Percentiles rank a stretch among this genome's conserved stretches.
phyloP scores from a whole-genome alignment of 2,888 invertebrate genomes.

The Merodon equestris region DNA sequence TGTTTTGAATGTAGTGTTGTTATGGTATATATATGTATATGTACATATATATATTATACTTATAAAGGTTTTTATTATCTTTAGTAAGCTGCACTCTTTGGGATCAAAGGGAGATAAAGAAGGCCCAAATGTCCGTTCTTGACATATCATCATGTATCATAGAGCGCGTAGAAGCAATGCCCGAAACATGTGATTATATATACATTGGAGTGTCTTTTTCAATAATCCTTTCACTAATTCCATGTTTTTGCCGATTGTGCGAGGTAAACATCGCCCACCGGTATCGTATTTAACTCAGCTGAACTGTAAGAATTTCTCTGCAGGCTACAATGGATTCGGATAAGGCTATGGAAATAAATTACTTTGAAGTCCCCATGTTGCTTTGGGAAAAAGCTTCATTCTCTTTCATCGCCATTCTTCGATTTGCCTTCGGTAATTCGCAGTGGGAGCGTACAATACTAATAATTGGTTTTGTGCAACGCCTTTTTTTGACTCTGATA shows the following conservation, averaged over 20 bases:
- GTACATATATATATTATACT: no score
- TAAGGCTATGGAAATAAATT: slow-evolving; percentile 76
- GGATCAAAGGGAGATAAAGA: slow-evolving; percentile 93
- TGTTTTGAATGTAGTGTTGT: no score
- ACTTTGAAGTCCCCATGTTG: slow-evolving; percentile 77
- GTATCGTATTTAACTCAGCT: no score
- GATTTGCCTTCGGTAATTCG: slow-evolving; percentile 81
- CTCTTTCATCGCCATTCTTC: slow-evolving; percentile 79
- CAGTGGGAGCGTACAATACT: slow-evolving; percentile 86
- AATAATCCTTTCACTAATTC: slow-evolving; percentile 82
- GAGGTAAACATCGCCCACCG: slow-evolving; percentile 72
- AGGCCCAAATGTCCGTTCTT: slow-evolving; percentile 94
- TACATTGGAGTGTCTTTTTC: slow-evolving; percentile 84
- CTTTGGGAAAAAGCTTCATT: slow-evolving; percentile 78
- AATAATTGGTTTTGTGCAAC: slow-evolving; percentile 84
- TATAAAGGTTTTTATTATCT: slow-evolving; percentile 14
- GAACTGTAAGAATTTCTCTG: background rate
- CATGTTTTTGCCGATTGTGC: slow-evolving; percentile 80
- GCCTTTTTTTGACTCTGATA: slow-evolving; percentile 86
- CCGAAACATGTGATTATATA: slow-evolving; percentile 89
- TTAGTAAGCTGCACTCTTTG: slow-evolving; percentile 97
- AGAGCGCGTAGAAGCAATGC: slow-evolving; percentile 90
- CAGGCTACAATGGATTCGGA: slow-evolving; percentile 76
- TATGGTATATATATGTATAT: no score
- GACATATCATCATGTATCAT: slow-evolving; percentile 97